Evolutionary conservation across 2,888 invertebrate species (phyloP).

Genomic region (Phaedon cochleariae): DNA sequence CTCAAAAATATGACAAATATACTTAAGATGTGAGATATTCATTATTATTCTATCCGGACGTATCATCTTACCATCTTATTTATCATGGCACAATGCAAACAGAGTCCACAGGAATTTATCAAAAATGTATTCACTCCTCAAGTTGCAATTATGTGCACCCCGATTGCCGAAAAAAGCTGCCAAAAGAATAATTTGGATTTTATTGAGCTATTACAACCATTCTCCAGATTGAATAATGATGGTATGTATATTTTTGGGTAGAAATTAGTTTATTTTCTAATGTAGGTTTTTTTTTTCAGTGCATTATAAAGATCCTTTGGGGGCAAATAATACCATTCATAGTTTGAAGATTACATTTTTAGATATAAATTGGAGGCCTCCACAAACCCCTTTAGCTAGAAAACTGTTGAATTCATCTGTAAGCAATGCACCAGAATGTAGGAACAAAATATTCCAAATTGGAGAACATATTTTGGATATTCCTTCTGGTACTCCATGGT

Average conservation of each 20-base stretch:
- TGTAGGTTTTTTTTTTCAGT: conserved; percentile 64
- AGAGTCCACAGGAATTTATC: conserved; percentile 85
- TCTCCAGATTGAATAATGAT: conserved; percentile 79
- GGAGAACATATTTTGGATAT: conserved; percentile 71
- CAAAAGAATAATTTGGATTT: conserved; percentile 91
- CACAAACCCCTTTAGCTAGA: conserved; percentile 82
- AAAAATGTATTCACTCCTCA: conserved; percentile 90
- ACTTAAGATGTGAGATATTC: conserved; percentile 6
- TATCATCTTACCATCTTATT: neutral
- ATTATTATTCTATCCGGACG: neutral
- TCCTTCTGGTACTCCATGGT: conserved; percentile 89
- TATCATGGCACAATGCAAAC: conserved; percentile 69
- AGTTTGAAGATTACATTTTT: conserved; percentile 81
- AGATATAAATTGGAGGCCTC: conserved; percentile 83
- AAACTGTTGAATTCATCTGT: conserved; percentile 76
- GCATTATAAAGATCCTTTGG: conserved; percentile 84
- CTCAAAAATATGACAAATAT: no score
- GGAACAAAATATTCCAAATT: conserved; percentile 47
- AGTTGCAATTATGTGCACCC: conserved; percentile 85
- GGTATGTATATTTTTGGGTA: conserved; percentile 62
- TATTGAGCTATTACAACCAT: conserved; percentile 90
- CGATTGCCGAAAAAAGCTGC: conserved; percentile 83
- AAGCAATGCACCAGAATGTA: conserved; percentile 54
- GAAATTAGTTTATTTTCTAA: conserved; percentile 14
- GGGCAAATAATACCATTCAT: conserved; percentile 74